phyloP scores from a whole-genome alignment of 2,113 vertebrate species.

The Microtus montanus region DNA sequence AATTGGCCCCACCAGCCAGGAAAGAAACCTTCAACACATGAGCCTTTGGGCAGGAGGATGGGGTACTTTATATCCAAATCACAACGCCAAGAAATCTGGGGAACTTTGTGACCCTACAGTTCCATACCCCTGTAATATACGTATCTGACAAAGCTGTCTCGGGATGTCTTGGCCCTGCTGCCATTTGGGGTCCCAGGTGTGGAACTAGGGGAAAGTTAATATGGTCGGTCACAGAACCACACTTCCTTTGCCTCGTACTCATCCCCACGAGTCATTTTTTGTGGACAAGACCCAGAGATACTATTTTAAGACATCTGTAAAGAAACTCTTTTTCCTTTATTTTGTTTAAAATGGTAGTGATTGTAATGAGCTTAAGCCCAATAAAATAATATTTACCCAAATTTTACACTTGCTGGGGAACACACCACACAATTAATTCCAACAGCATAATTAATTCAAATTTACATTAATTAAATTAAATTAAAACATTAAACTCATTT shows the following conservation, averaged over 20 bases:
- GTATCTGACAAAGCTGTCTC: no score
- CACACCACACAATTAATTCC: constrained; percentile 83
- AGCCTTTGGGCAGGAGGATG: neutral
- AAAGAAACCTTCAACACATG: neutral
- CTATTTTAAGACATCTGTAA: neutral
- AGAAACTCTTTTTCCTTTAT: constrained; percentile 21
- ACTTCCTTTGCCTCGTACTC: fast-evolving
- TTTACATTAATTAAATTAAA: constrained; percentile 88
- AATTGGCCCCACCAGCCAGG: neutral
- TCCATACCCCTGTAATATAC: neutral
- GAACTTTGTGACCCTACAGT: neutral
- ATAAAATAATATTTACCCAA: constrained; percentile 80
- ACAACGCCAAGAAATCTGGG: neutral
- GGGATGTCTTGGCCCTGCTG: neutral
- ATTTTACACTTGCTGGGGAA: constrained; percentile 82
- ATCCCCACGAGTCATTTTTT: neutral
- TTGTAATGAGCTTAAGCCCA: constrained; percentile 37
- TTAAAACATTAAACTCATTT: constrained; percentile 87
- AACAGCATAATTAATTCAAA: constrained; percentile 87
- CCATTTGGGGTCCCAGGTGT: neutral
- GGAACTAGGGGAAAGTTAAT: no score
- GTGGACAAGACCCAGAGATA: neutral
- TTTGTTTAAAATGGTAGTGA: neutral
- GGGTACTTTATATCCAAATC: neutral
- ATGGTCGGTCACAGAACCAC: no score